phyloP scores from a whole-genome alignment of 2,113 vertebrate species.

The Nematolebias whitei region DNA sequence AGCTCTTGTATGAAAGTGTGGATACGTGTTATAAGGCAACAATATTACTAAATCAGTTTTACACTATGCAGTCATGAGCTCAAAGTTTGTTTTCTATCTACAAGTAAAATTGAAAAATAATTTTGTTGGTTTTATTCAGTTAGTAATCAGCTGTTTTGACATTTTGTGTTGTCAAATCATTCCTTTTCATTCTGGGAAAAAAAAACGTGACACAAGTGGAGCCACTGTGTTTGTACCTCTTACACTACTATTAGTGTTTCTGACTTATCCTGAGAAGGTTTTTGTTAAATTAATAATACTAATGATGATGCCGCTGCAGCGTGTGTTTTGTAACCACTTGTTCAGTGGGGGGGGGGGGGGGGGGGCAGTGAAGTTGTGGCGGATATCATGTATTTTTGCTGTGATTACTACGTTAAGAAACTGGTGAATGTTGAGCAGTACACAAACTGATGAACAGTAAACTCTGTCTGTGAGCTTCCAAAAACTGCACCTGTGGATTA shows the following conservation, averaged over 20 bases:
- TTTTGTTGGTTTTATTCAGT: conserved; percentile 6
- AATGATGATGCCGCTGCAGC: conserved; percentile 42
- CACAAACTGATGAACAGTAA: conserved; percentile 40
- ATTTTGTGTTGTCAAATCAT: conserved; percentile 50
- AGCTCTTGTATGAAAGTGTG: background rate
- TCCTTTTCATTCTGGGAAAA: conserved; percentile 52
- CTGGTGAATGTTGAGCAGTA: too few relatives aligned
- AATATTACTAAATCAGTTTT: background rate
- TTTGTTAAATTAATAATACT: conserved; percentile 37
- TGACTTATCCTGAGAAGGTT: conserved; percentile 10
- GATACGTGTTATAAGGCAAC: background rate
- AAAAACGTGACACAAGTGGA: conserved; percentile 20
- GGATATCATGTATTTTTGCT: conserved; percentile 39
- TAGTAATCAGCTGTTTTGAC: conserved; percentile 8
- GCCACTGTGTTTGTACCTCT: conserved; percentile 13
- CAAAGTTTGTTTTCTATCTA: background rate
- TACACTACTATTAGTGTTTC: conserved; percentile 10
- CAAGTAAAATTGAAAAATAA: conserved; percentile 11
- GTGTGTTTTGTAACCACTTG: conserved; percentile 66
- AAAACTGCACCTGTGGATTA: conserved; percentile 56
- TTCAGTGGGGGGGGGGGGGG: conserved; percentile 32
- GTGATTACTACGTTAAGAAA: conserved; percentile 63
- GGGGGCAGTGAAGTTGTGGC: conserved; percentile 24
- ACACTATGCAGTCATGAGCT: background rate
- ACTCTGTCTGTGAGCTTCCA: conserved; percentile 38